Percentiles rank a stretch among this genome's conserved stretches.
These are phyloP conservation scores for Stenopsyche tienmushanensis DNA, from an alignment of 1,140 invertebrate species.

Conservation along the genomic window DNA sequence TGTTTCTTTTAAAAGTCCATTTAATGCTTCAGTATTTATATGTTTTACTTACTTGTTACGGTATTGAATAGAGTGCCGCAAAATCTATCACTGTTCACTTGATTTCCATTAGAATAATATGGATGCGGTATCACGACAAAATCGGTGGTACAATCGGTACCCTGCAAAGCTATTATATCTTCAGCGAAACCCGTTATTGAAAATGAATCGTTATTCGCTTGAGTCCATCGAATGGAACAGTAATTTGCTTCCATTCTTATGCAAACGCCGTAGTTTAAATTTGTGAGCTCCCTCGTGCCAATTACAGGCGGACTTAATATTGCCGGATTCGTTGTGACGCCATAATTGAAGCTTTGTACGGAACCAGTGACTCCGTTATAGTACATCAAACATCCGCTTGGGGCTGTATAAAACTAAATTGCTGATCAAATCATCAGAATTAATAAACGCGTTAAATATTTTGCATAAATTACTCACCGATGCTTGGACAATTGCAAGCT, in stretches of 20 bases:
- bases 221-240: slow-evolving; percentile 67
- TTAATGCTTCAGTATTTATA: too few relatives aligned
- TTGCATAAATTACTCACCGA: too few relatives aligned
- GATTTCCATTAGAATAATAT: slow-evolving; percentile 48
- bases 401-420: slow-evolving; percentile 57
- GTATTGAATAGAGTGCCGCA: slow-evolving; percentile 70
- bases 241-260: slow-evolving; percentile 66
- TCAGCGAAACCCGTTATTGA: slow-evolving; percentile 68
- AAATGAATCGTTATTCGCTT: slow-evolving; percentile 64
- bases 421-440: slow-evolving; percentile 13
- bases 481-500: slow-evolving; percentile 57
- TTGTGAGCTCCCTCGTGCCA: slow-evolving; percentile 71
- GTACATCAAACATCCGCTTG: slow-evolving; percentile 79
- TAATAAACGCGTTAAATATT: too few relatives aligned
- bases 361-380: slow-evolving; percentile 63
- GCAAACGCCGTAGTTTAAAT: slow-evolving; percentile 76
- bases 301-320: slow-evolving; percentile 43
- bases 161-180: slow-evolving; percentile 53
- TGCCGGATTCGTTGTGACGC: slow-evolving; percentile 57
- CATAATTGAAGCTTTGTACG: slow-evolving; percentile 77
- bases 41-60: slow-evolving; percentile 63
- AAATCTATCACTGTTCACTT: slow-evolving; percentile 63
- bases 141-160: slow-evolving; percentile 64
- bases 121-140: slow-evolving; percentile 76
- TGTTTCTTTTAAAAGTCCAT: too few relatives aligned